Percentiles rank a stretch among this genome's conserved stretches.
These are phyloP conservation scores for Drosophila seguyi DNA, from an alignment of 1,140 invertebrate species.

Conservation along the genomic window DNA sequence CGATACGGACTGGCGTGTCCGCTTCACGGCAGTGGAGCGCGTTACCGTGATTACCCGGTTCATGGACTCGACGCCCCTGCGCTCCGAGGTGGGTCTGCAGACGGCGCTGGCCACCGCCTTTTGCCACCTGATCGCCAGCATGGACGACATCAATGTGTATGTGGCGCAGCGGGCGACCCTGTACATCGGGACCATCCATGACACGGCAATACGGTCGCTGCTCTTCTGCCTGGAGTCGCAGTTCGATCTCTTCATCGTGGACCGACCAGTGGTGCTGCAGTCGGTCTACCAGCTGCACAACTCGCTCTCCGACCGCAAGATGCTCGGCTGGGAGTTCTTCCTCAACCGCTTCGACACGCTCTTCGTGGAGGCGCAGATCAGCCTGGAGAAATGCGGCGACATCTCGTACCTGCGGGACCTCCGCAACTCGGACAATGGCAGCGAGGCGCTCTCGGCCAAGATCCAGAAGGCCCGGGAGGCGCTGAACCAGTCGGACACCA, in stretches of 20 bases:
- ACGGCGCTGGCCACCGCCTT: constrained; percentile 98
- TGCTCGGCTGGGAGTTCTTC: constrained; percentile 99
- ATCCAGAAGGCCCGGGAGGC: constrained; percentile 96
- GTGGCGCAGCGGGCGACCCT: constrained; percentile 97
- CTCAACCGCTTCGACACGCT: constrained; percentile 98
- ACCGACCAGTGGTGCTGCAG: constrained; percentile 98
- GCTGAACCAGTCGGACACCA: constrained; percentile 88
- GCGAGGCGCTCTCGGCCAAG: constrained; percentile 95
- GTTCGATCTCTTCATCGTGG: constrained; percentile 97
- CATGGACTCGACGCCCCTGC: constrained; percentile 94
- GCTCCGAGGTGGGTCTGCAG: constrained; percentile 93
- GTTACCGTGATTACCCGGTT: constrained; percentile 96
- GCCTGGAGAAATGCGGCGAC: constrained; percentile 93
- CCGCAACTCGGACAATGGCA: constrained; percentile 94
- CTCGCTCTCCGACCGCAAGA: constrained; percentile 94
- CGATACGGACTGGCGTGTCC: constrained; percentile 93
- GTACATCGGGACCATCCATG: constrained; percentile 97
- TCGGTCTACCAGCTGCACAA: constrained; percentile 97
- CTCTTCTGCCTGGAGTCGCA: constrained; percentile 95
- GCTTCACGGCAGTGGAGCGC: constrained; percentile 97
- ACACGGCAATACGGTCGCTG: constrained; percentile 92
- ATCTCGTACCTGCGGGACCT: constrained; percentile 94
- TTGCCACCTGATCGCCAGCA: constrained; percentile 97
- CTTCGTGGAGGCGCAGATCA: constrained; percentile 97
- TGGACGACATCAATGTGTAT: constrained; percentile 97